A percentile compares a stretch with the other conserved stretches of the same genome.
Evolutionary conservation across 1,140 invertebrate species (phyloP).

Genomic region (Brachionus sp.): DNA sequence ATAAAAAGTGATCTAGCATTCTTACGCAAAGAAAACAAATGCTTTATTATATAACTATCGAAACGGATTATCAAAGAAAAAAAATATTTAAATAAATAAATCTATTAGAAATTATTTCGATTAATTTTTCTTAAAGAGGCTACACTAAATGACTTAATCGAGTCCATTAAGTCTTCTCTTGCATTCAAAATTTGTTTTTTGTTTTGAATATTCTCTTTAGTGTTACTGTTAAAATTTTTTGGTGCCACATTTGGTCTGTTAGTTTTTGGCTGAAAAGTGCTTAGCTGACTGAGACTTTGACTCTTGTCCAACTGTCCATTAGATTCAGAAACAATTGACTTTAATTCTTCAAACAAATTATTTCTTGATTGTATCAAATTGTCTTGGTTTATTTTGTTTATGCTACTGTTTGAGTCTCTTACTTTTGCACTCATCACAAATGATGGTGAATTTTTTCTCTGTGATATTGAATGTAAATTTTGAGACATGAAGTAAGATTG

Average conservation of each 20-base stretch:
- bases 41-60: neutral
- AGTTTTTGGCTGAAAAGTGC: conserved; percentile 24
- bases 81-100: neutral
- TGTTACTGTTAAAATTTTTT: conserved; percentile 34
- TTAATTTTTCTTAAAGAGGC: neutral
- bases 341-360: neutral
- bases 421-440: conserved; percentile 45
- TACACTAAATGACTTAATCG: conserved; percentile 38
- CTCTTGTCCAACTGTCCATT: neutral
- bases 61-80: neutral
- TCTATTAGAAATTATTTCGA: neutral
- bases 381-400: neutral
- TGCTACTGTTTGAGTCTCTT: neutral
- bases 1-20: neutral
- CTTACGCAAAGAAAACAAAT: neutral
- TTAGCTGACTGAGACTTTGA: neutral
- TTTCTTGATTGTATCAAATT: neutral
- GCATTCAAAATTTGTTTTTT: conserved; percentile 28
- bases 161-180: conserved; percentile 32
- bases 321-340: neutral
- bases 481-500: conserved; percentile 29
- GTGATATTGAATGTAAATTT: conserved; percentile 16
- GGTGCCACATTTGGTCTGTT: conserved; percentile 17
- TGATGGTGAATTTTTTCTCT: neutral
- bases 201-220: neutral